Evolutionary conservation across 2,888 invertebrate species (phyloP), one percentile per base, ranked within the genome.

Genomic region (Pogonocherus hispidulus): DNA sequence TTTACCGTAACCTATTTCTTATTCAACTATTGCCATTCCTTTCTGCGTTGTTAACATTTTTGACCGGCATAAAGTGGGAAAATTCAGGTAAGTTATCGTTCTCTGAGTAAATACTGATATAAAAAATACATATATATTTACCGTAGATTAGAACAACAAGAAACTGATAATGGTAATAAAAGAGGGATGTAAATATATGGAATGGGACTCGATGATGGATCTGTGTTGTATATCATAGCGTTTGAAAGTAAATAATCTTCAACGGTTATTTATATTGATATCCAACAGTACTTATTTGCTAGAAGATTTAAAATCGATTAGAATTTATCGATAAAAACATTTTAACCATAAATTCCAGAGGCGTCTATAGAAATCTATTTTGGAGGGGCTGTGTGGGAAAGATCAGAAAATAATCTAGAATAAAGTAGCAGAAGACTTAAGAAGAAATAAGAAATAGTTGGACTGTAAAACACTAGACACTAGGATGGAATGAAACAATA

Each of bases 91-190:
- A 54, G 9, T 54, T 54, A 54, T 54, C 54, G 32, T 23, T 54
- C 54, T 5, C 8, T 55, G 19, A 55, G 37, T 20, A 55, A 55
- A 55, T 37, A 55, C 22, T 27, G 55, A 55, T 55, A 55, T 37
- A 55, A 37, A 37, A 55, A 37, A 55, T 20, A 55, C 18, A 55
- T 19, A 20, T 20, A 37, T 55, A 55, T 55, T 55, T 55, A 35
- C 20, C 20, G 11, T 37, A 55, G 55, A 55, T 55, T 55, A 55
- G 37, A 27, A 35, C 37, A 55, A 55, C 55, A 16, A 35, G 37
- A 37, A 54, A 54, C 52, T 54, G 52, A 54, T 54, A 54, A 54
- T n/a, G 52, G 27, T 18, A 6, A 16, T 32, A 54, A 54, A 54
- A 54, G 27, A 16, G 23, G 52, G 52, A 32, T 27, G 14, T 18